phyloP scores from a whole-genome alignment of 2,797 vertebrate genomes.

The Thalassophryne amazonica region DNA sequence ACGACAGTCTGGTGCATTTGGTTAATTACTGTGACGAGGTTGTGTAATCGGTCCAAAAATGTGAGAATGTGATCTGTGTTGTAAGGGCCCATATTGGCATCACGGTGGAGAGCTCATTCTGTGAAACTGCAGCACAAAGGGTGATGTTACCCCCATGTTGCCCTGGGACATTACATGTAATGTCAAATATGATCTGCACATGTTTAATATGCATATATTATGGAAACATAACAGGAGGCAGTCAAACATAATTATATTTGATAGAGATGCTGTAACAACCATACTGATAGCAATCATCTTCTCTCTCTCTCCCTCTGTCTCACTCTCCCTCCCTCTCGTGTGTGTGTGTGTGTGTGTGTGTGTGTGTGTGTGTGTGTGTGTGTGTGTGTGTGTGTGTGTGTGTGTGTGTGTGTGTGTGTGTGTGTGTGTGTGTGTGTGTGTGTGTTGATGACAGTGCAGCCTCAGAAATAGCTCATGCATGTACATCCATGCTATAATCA shows the following conservation, averaged over 20 bases:
- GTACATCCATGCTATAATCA: constrained; percentile 37
- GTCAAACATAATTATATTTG: background rate
- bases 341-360: background rate
- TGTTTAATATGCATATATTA: background rate
- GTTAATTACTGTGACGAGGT: no score
- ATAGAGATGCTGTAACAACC: background rate
- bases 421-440: background rate
- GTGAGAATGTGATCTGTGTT: no score
- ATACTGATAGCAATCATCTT: constrained; percentile 10
- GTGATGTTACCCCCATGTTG: no score
- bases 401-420: background rate
- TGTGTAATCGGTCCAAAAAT: no score
- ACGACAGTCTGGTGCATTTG: no score
- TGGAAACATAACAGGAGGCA: background rate
- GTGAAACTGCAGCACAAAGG: no score
- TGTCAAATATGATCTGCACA: no score
- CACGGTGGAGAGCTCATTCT: no score
- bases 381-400: background rate
- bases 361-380: background rate
- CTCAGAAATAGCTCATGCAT: constrained; percentile 17
- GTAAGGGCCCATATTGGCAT: no score
- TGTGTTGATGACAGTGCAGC: background rate
- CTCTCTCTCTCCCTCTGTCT: no score
- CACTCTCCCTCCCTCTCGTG: no score
- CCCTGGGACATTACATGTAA: no score